Evolutionary conservation across 1,140 invertebrate species (phyloP), one percentile per base, ranked within the genome.

Genomic region (Drosophila baimaii): DNA sequence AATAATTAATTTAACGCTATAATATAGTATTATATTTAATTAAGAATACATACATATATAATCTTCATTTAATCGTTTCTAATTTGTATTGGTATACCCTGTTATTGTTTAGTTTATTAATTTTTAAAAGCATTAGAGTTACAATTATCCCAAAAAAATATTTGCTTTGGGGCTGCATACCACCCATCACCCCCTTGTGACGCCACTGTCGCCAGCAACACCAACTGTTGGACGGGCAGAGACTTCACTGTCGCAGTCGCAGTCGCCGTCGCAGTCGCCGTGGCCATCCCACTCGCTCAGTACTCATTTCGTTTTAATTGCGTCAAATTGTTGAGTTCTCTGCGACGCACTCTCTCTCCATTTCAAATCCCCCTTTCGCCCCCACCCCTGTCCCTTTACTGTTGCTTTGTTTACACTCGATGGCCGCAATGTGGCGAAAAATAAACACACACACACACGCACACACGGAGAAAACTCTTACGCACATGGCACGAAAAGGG

Each of bases 341-440:
- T 41, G 35, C 39, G 25, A 29, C 12, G 6, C 25, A 12, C 29
- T 57, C 56, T 56, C 31, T 37, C 17, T 59, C 12, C 9, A 17
- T 27, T 29, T 12, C n/a, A 27, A 27, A 64, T n/a, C 15, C 29
- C 39, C 39, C 23, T 10, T 10, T 0, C 9, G 0, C 8, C 43
- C 31, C 10, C 17, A 12, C 12, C 19, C 29, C 39, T 76, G 21
- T 44, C 54, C 23, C 23, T 35, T 64, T 19, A 10, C 19, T 54
- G 27, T 55, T 52, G 31, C 55, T 52, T 77, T 77, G 75, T 77
- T 77, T 77, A 77, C 58, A 77, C 56, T 69, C 74, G 35, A 69
- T 54, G 58, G 74, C 75, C 74, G 74, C 74, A 77, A 77, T 77
- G 77, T 83, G 83, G 79, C 83, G 68, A 77, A 88, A 77, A 77